These are phyloP conservation scores for Scartelaos histophorus DNA, from an alignment of 2,113 vertebrate species.

Conservation along the genomic window DNA sequence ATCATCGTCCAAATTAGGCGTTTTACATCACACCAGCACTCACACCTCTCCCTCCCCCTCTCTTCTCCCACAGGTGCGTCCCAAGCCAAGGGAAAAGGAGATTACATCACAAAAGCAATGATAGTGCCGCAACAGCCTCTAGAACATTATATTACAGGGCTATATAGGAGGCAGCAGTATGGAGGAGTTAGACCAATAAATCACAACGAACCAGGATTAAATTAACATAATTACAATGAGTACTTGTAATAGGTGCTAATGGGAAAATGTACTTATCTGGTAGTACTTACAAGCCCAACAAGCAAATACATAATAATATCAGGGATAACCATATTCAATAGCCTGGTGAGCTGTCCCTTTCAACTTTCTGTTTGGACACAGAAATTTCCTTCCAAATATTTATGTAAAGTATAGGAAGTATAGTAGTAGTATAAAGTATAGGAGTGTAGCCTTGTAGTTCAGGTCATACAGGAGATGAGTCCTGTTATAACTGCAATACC, in stretches of 20 bases:
- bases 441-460: too few species aligned
- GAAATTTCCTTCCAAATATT: background rate
- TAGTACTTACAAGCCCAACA: constrained; percentile 20
- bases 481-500: too few species aligned
- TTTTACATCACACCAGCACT: constrained; percentile 80
- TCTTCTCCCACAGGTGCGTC: constrained; percentile 77
- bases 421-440: too few species aligned
- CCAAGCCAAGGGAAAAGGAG: constrained; percentile 67
- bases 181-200: constrained; percentile 56
- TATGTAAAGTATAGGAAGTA: background rate
- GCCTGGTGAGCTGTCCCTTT: background rate
- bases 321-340: background rate
- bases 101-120: constrained; percentile 77
- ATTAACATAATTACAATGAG: constrained; percentile 36
- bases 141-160: constrained; percentile 69
- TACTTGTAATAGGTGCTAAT: constrained; percentile 27
- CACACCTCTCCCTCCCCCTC: constrained; percentile 50
- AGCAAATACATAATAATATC: background rate
- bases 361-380: background rate
- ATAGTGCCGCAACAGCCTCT: constrained; percentile 56
- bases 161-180: constrained; percentile 46
- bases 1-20: constrained; percentile 83
- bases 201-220: constrained; percentile 65
- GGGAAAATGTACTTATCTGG: constrained; percentile 32
- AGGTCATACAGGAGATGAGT: too few species aligned